phyloP scores from a whole-genome alignment of 53 echinoderm and acorn worm genomes.

The Crossaster papposus region DNA sequence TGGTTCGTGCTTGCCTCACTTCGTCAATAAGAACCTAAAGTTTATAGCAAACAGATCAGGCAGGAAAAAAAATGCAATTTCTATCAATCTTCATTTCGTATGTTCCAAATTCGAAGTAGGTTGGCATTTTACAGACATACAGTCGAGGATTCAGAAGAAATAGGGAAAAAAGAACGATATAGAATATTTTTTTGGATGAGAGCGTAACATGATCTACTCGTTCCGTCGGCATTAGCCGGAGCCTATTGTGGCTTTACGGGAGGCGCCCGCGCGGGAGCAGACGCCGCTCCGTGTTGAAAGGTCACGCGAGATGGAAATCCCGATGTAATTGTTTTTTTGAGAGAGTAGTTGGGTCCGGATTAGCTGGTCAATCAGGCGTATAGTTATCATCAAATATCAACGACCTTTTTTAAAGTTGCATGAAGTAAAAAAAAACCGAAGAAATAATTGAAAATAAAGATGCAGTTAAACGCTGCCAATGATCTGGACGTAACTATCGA shows the following conservation, averaged over 20 bases:
- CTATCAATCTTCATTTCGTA: not conserved
- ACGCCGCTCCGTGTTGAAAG: not conserved
- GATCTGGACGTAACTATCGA: too few species aligned
- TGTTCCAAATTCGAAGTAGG: not conserved
- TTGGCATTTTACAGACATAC: not conserved
- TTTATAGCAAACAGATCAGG: not conserved
- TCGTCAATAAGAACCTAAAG: not conserved
- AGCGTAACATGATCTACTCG: slow-evolving; percentile 6
- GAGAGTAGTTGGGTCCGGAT: not conserved
- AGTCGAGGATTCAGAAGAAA: not conserved
- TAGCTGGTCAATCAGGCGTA: not conserved
- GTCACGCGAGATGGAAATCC: not conserved
- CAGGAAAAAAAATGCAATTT: not conserved
- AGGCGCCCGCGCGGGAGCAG: not conserved
- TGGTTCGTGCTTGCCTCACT: not conserved
- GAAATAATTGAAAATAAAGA: not conserved
- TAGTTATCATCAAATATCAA: not conserved
- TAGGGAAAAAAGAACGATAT: not conserved
- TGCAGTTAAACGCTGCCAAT: too few species aligned
- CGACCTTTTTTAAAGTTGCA: not conserved
- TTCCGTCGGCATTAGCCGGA: not conserved
- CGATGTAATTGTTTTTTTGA: not conserved
- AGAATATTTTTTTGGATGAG: not conserved
- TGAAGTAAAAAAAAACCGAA: not conserved
- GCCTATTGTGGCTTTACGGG: not conserved